Evolutionary conservation across 2,888 invertebrate genomes (phyloP).

Genomic region (Lasioglossum marginatum): DNA sequence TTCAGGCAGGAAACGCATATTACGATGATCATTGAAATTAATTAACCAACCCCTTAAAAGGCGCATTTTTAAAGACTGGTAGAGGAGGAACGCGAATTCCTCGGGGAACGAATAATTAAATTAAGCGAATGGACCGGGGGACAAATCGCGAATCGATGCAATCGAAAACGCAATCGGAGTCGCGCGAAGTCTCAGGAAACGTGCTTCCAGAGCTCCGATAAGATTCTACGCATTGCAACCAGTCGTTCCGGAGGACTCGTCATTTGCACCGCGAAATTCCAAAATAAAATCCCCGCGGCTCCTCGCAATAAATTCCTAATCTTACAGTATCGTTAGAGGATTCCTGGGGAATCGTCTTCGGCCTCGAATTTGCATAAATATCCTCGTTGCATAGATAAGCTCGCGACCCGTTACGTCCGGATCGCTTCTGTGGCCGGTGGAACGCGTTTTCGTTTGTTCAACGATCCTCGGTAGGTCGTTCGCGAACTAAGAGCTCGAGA

Average conservation of each 20-base stretch:
- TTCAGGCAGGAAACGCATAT: too few species aligned
- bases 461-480: conserved; percentile 3
- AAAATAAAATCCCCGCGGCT: background rate
- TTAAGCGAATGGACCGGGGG: background rate
- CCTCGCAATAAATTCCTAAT: background rate
- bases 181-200: background rate
- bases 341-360: background rate
- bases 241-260: background rate
- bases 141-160: background rate
- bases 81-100: background rate
- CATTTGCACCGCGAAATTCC: background rate
- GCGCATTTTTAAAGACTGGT: background rate
- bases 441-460: conserved; percentile 12
- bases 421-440: background rate
- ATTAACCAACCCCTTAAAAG: background rate
- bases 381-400: background rate
- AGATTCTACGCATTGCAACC: background rate
- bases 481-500: background rate
- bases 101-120: background rate
- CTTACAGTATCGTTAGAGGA: background rate
- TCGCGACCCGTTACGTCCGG: background rate
- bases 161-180: background rate
- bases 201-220: background rate
- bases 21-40: too few species aligned
- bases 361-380: background rate